A percentile compares a stretch with the other conserved stretches of the same genome.
Conservation (phyloP, 1,140 invertebrate species). For the Trachymyrmex septentrionalis region DNA sequence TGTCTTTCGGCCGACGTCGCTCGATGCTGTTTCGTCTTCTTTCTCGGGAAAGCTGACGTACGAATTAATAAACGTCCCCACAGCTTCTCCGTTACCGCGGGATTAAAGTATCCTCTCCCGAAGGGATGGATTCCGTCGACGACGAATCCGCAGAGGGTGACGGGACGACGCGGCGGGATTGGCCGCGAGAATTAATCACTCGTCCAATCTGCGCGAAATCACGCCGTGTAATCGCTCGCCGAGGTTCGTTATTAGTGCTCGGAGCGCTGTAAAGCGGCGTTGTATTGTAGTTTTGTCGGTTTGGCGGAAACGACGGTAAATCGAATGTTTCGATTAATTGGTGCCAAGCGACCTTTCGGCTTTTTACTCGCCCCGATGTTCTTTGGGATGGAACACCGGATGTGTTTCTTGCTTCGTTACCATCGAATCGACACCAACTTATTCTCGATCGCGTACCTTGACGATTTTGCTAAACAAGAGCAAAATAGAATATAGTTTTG, state of each 20-base stretch:
- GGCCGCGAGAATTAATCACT: conserved; percentile 78
- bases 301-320: conserved; percentile 51
- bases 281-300: conserved; percentile 43
- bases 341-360: conserved; percentile 34
- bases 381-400: conserved; percentile 6
- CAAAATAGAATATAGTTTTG: neutral
- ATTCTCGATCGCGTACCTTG: neutral
- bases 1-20: neutral
- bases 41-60: conserved; percentile 63
- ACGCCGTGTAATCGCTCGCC: conserved; percentile 73
- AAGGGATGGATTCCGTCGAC: conserved; percentile 45
- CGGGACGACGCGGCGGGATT: conserved; percentile 59
- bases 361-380: conserved; percentile 15
- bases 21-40: conserved; percentile 5
- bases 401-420: conserved; percentile 13
- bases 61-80: conserved; percentile 84
- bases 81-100: conserved; percentile 74
- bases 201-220: conserved; percentile 77
- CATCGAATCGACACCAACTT: neutral
- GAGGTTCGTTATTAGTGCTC: conserved; percentile 74
- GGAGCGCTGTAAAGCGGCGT: conserved; percentile 45
- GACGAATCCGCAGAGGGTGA: conserved; percentile 66
- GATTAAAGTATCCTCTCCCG: conserved; percentile 81
- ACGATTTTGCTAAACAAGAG: neutral
- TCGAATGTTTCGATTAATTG: conserved; percentile 65